A percentile compares a stretch with the other conserved stretches of the same genome.
Evolutionary conservation across 2,797 vertebrate species (phyloP).

Genomic region (Pseudochromis fuscus): DNA sequence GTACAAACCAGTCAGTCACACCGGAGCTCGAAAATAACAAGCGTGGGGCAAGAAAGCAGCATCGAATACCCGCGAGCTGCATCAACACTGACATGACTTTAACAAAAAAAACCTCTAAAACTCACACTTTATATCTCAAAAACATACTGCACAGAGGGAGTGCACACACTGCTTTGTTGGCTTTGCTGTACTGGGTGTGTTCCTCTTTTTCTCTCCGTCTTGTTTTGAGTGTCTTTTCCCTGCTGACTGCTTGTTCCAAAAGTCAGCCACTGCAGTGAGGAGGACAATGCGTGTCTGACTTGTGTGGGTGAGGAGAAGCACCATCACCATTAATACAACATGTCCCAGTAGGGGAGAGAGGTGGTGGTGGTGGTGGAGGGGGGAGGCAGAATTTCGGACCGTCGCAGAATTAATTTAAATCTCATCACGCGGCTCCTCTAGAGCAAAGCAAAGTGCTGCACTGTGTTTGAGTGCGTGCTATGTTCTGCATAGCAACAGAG

Average conservation of each 20-base stretch:
- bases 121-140: constrained; percentile 12
- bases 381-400: constrained; percentile 79
- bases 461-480: constrained; percentile 61
- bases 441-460: constrained; percentile 76
- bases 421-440: constrained; percentile 83
- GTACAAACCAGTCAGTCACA: constrained; percentile 37
- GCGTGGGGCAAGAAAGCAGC: not conserved
- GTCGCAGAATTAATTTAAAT: constrained; percentile 87
- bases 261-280: constrained; percentile 67
- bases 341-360: constrained; percentile 75
- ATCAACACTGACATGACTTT: constrained; percentile 3
- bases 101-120: constrained; percentile 19
- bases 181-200: constrained; percentile 35
- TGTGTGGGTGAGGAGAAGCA: constrained; percentile 65
- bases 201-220: constrained; percentile 17
- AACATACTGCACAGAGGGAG: constrained; percentile 29
- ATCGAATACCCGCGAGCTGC: constrained; percentile 6
- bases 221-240: constrained; percentile 48
- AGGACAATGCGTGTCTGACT: constrained; percentile 53
- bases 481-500: constrained; percentile 83
- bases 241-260: constrained; percentile 59
- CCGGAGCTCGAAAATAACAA: constrained; percentile 26
- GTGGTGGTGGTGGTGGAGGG: constrained; percentile 8
- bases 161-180: constrained; percentile 29
- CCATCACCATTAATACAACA: constrained; percentile 66